Percentiles rank a stretch among this genome's conserved stretches.
phyloP scores from a whole-genome alignment of 92 coral and sea anemone genomes.

The Blastomussa wellsi region DNA sequence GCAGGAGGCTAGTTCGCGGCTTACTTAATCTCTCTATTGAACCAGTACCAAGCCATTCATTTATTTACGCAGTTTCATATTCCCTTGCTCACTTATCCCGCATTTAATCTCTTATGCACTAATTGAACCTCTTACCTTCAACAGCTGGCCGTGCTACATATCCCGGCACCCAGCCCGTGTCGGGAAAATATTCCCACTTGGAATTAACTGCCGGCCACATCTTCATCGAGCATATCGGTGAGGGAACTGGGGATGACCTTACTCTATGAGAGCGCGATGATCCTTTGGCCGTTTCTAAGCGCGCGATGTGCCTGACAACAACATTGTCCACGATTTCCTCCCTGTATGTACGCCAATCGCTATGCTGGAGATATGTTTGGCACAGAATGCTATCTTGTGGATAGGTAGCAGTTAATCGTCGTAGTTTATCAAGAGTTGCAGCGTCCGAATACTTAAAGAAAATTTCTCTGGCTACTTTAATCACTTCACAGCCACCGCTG shows the following conservation, averaged over 20 bases:
- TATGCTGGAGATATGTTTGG: conserved; percentile 73
- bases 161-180: conserved; percentile 65
- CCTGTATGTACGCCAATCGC: conserved; percentile 90
- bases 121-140: conserved; percentile 50
- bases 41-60: background rate
- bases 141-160: conserved; percentile 51
- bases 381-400: conserved; percentile 80
- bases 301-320: conserved; percentile 57
- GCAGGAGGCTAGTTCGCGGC: too few species aligned
- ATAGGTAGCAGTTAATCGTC: conserved; percentile 55
- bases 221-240: conserved; percentile 73
- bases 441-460: conserved; percentile 68
- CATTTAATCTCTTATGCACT: background rate
- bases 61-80: background rate
- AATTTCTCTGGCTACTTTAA: conserved; percentile 77
- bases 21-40: too few species aligned
- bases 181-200: conserved; percentile 74
- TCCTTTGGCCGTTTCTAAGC: conserved; percentile 70
- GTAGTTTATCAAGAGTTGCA: conserved; percentile 63
- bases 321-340: conserved; percentile 85
- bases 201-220: conserved; percentile 56
- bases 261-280: conserved; percentile 59
- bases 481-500: conserved; percentile 90
- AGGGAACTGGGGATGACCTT: conserved; percentile 72
- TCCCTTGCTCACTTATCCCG: background rate